Base-by-base conservation (phyloP, 2,797 vertebrate genomes). In the Podarcis lilfordi region DNA sequence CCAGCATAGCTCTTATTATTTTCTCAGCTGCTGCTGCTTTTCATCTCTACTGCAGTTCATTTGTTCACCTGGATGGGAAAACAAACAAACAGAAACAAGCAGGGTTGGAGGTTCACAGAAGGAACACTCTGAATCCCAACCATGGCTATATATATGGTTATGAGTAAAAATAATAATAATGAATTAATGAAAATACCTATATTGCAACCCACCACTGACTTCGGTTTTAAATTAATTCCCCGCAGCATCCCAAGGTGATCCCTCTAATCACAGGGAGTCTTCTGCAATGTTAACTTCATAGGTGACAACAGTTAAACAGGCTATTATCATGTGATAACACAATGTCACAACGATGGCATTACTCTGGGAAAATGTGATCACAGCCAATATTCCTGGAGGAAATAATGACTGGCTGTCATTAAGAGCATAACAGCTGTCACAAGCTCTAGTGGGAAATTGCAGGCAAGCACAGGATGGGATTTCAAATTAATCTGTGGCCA, bases 401-500 rank as follows among this genome's bases (percentile, higher is more conserved):
- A 86, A 80, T 80, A 61, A 76, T 76, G 87, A 17, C 69, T 86
- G 80, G 43, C 59, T 86, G 76, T 84, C 87, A 76, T 76, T 61
- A 76, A 64, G 43, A 59, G 61, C 13, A 11, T 82, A 76, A 50
- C 69, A 86, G 80, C 87, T 89, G 87, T 61, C 90, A 86, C 76
- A 80, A 45, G 76, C 61, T 71, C 77, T 76, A 80, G 59, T 64
- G 84, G 90, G 77, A 84, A 89, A 86, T 80, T 84, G 45, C 29
- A 86, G 25, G 71, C 72, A 83, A 80, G 37, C 43, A 61, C 61
- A 88, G 76, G 84, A 91, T 59, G 81, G 77, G 81, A 69, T 89
- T 86, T 76, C 87, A 91, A 86, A 80, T 89, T 71, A 89, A 84
- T 80, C 84, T 84, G 69, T 75, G 82, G 55, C 55, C 76, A 27